phyloP scores from a whole-genome alignment of 2,888 invertebrate species.

The Trachelus troglodyta region DNA sequence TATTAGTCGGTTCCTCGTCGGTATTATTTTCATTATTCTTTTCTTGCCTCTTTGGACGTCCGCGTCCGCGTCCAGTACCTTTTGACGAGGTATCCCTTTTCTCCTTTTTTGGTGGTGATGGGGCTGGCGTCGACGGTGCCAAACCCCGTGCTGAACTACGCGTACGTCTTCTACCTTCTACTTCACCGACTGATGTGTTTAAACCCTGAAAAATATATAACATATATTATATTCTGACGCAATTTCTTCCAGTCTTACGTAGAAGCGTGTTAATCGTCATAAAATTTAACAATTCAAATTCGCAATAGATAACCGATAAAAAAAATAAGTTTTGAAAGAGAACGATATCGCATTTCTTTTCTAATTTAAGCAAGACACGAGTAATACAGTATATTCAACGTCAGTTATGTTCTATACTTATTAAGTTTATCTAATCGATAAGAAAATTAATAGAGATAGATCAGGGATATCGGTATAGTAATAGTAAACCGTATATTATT shows the following conservation, averaged over 20 bases:
- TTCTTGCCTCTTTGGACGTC: slow-evolving; percentile 61
- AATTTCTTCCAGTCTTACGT: background rate
- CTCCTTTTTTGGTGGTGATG: slow-evolving; percentile 69
- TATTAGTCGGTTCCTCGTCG: slow-evolving; percentile 55
- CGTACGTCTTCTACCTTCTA: slow-evolving; percentile 71
- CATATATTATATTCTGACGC: background rate
- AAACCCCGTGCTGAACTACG: slow-evolving; percentile 70
- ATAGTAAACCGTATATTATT: slow-evolving; percentile 21
- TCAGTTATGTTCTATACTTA: background rate
- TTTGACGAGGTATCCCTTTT: slow-evolving; percentile 59
- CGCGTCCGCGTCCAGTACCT: slow-evolving; percentile 62
- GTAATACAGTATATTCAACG: background rate
- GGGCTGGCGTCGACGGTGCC: slow-evolving; percentile 68
- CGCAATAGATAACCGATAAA: background rate
- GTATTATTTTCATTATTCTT: slow-evolving; percentile 59
- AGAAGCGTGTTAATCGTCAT: background rate
- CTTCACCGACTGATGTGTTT: slow-evolving; percentile 65
- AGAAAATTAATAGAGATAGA: background rate
- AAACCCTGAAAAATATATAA: slow-evolving; percentile 61
- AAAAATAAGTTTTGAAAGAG: background rate
- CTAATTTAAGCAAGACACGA: background rate
- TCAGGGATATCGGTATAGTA: background rate
- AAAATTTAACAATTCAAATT: background rate
- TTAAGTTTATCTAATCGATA: background rate
- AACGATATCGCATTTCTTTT: background rate